phyloP scores from a whole-genome alignment of 2,797 vertebrate genomes.

The Lepilemur ruficaudatus region DNA sequence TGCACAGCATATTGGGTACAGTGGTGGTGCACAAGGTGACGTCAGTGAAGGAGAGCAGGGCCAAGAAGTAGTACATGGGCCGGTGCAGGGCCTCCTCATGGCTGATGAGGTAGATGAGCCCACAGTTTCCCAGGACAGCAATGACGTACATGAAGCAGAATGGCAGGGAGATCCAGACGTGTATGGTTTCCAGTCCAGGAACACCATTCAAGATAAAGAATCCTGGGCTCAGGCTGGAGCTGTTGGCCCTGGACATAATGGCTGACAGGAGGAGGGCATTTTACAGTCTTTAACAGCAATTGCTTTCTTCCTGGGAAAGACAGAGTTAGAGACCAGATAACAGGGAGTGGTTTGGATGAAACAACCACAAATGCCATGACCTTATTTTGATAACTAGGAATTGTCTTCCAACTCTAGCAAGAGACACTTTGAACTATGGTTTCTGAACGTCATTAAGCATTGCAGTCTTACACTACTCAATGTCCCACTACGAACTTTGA shows the following conservation, averaged over 20 bases:
- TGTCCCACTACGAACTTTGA: background rate
- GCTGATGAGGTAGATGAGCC: slow-evolving; percentile 61
- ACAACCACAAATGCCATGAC: background rate
- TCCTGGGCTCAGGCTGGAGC: background rate
- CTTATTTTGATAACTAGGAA: background rate
- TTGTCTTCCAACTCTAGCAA: background rate
- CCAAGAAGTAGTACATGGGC: slow-evolving; percentile 87
- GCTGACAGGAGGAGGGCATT: background rate
- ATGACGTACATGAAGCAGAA: slow-evolving; percentile 65
- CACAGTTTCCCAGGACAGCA: slow-evolving; percentile 56
- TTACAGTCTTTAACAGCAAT: background rate
- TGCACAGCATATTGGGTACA: slow-evolving; percentile 76
- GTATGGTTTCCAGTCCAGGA: slow-evolving; percentile 30
- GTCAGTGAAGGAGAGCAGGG: slow-evolving; percentile 84
- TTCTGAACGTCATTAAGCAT: background rate
- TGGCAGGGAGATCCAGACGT: slow-evolving; percentile 64
- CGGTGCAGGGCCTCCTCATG: slow-evolving; percentile 77
- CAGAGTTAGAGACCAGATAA: background rate
- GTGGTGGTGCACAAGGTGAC: slow-evolving; percentile 82
- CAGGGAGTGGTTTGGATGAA: background rate
- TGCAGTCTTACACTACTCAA: background rate
- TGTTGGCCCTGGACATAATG: slow-evolving; percentile 18
- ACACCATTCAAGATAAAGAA: slow-evolving; percentile 46
- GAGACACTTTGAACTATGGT: background rate
- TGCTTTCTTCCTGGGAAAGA: background rate